Evolutionary conservation across 2,888 invertebrate species (phyloP).

Genomic region (Vesta saturnalis): DNA sequence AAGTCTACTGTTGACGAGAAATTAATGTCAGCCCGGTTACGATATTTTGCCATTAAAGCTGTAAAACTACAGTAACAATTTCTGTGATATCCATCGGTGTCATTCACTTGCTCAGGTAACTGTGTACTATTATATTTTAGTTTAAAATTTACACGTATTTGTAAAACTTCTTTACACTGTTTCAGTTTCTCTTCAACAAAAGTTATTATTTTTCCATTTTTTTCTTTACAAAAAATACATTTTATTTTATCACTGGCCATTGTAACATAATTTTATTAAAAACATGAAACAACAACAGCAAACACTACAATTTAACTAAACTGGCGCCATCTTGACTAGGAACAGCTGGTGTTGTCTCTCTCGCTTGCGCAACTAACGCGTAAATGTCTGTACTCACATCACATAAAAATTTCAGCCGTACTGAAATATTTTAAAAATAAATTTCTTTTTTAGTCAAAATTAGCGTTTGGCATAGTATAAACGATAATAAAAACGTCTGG

Average conservation of each 20-base stretch:
- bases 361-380: too few relatives aligned
- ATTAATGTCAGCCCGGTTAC: conserved; percentile 28
- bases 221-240: too few relatives aligned
- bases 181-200: background rate
- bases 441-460: too few relatives aligned
- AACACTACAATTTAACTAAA: background rate
- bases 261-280: background rate
- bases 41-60: conserved; percentile 22
- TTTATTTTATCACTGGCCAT: too few relatives aligned
- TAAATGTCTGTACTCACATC: background rate
- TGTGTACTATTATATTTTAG: too few relatives aligned
- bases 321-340: background rate
- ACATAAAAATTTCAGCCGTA: too few relatives aligned
- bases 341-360: background rate
- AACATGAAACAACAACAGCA: too few relatives aligned
- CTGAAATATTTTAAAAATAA: too few relatives aligned
- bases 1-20: conserved; percentile 25
- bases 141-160: too few relatives aligned
- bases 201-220: conserved; percentile 1
- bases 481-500: too few relatives aligned
- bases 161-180: too few relatives aligned
- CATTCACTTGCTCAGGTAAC: conserved; percentile 26
- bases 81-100: conserved; percentile 39
- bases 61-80: conserved; percentile 39
- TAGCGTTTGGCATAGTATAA: too few relatives aligned